Evolutionary conservation across 2,888 invertebrate genomes (phyloP).

Genomic region (Sepioteuthis lessoniana): DNA sequence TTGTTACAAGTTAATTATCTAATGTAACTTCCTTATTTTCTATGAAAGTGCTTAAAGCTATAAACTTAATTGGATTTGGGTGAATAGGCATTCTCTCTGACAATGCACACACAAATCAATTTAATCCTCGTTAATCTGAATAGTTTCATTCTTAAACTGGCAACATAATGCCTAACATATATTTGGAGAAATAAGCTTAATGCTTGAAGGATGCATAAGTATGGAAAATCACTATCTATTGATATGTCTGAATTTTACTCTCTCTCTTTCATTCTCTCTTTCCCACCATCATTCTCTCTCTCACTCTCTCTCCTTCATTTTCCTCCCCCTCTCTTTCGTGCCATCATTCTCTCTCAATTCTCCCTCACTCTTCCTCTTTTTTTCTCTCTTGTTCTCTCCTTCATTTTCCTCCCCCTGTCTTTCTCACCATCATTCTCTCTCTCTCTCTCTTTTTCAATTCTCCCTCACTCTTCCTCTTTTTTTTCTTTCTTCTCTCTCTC

Average conservation of each 20-base stretch:
- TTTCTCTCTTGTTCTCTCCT: not conserved
- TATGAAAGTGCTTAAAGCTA: not conserved
- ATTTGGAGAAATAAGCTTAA: not conserved
- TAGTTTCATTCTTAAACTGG: not conserved
- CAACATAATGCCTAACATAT: not conserved
- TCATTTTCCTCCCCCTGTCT: not conserved
- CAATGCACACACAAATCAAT: not conserved
- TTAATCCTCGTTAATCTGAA: not conserved
- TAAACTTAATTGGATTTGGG: conserved; percentile 20
- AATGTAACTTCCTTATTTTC: not conserved
- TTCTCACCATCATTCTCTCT: not conserved
- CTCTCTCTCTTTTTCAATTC: not conserved
- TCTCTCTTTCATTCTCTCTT: not conserved
- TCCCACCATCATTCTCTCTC: not conserved
- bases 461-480: not conserved
- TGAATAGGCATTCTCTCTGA: not conserved
- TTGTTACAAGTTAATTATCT: not conserved
- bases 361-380: not conserved
- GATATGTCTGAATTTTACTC: not conserved
- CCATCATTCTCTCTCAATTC: not conserved
- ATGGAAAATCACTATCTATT: not conserved
- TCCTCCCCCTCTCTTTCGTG: not conserved
- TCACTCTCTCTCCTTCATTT: not conserved
- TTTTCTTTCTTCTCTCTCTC: not conserved
- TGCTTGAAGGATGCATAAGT: not conserved